Percentiles rank a stretch among this genome's conserved stretches.
Evolutionary conservation across 2,797 vertebrate genomes (phyloP).

Genomic region (Lophius americanus): DNA sequence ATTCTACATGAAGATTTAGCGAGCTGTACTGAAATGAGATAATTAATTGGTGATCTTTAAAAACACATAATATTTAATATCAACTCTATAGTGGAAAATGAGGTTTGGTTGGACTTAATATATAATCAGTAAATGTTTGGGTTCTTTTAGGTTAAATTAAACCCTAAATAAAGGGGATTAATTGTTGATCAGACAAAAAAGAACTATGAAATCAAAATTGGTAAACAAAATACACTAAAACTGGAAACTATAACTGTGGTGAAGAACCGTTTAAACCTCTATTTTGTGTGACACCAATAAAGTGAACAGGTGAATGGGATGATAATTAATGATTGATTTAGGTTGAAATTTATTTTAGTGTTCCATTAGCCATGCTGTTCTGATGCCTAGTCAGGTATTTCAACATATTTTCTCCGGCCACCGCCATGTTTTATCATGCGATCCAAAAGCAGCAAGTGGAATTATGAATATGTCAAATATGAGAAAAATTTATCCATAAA

Average conservation of each 20-base stretch:
- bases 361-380: constrained; percentile 28
- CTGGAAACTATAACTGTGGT: background rate
- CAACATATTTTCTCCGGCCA: constrained; percentile 30
- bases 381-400: constrained; percentile 39
- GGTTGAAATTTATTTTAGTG: background rate
- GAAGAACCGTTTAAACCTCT: constrained; percentile 22
- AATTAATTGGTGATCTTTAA: background rate
- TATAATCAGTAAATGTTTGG: too few relatives aligned
- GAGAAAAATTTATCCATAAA: constrained; percentile 7
- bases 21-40: too few relatives aligned
- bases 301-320: constrained; percentile 37
- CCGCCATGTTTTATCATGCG: constrained; percentile 35
- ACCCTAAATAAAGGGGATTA: too few relatives aligned
- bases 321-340: constrained; percentile 35
- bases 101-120: too few relatives aligned
- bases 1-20: background rate
- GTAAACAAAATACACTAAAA: constrained; percentile 26
- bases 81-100: too few relatives aligned
- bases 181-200: constrained; percentile 7
- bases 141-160: too few relatives aligned
- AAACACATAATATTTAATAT: background rate
- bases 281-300: constrained; percentile 24
- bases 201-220: constrained; percentile 13
- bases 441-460: constrained; percentile 32
- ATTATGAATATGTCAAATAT: constrained; percentile 29